Evolutionary conservation across 37 sponge, comb jelly and placozoan species (phyloP), one percentile per base, ranked within the genome.

Genomic region (Bolinopsis microptera): DNA sequence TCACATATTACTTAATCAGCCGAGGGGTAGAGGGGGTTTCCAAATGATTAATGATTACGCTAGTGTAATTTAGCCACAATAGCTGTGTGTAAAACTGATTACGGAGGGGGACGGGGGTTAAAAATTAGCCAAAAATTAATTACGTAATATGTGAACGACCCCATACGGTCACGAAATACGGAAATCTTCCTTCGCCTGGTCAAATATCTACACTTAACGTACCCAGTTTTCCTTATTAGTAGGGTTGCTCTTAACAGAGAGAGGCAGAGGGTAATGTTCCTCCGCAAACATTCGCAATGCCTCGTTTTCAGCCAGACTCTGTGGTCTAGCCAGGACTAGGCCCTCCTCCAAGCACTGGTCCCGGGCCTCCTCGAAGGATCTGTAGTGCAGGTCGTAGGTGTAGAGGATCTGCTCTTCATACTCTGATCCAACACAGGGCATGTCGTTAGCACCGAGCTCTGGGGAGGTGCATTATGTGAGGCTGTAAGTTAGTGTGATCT

Each of bases 291-390:
- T 72, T 28, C 26, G 5, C 75, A 72, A n/a, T 8, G 26, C 31
- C 75, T 24, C 26, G 18, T 72, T 72, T 21, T 72, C 75, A 5
- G 26, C 26, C 31, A 72, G 26, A 72, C 31, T n/a, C 75, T n/a
- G 31, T 5, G 75, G 75, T 21, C 26, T 8, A n/a, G 75, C 26
- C 75, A 72, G 5, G n/a, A n/a, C 18, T 28, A 24, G 26, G 13
- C 75, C 75, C 26, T 72, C 31, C 75, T 72, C 75, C 18, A 30
- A n/a, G 18, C 75, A 72, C 3, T 8, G 5, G 5, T 5, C 75
- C 75, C 31, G 26, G 75, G 75, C 75, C 3, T 28, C 75, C 75
- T 72, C 75, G 31, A n/a, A 72, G 75, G 75, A 72, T n/a, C 18
- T 72, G 75, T 30, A 72, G 3, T n/a, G 31, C n/a, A 72, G 75